Percentiles rank a stretch among this genome's conserved stretches.
These are phyloP conservation scores for Proteles cristata DNA, from an alignment of 2,113 vertebrate genomes.

Conservation along the genomic window DNA sequence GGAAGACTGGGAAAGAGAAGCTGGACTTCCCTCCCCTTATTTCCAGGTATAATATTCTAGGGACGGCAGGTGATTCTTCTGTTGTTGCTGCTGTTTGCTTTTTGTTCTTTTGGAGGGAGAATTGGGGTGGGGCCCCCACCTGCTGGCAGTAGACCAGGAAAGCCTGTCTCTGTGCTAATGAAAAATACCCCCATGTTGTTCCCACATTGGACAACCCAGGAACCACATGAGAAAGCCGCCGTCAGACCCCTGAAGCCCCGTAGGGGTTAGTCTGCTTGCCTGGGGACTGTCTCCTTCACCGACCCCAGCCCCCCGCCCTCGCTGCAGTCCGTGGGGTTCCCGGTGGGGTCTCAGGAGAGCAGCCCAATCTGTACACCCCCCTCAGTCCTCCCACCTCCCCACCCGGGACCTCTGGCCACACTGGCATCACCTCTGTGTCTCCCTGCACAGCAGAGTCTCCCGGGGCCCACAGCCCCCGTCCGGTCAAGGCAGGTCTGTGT, in stretches of 20 bases:
- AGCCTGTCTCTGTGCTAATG: neutral
- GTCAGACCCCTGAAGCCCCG: accelerated
- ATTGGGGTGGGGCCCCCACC: neutral
- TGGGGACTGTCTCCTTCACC: neutral
- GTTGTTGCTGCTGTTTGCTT: too few relatives aligned
- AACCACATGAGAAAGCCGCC: neutral
- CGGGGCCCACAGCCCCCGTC: accelerated
- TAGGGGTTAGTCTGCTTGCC: neutral
- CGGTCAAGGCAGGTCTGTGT: neutral
- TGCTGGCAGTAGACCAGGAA: neutral
- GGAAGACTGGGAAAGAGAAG: neutral
- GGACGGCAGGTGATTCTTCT: neutral
- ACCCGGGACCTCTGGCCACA: neutral
- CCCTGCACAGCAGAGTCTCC: neutral
- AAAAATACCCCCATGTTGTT: neutral
- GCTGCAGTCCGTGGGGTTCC: neutral
- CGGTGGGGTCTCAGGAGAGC: neutral
- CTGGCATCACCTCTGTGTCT: neutral
- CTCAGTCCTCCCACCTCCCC: neutral
- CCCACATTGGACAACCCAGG: neutral
- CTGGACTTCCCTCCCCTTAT: too few relatives aligned
- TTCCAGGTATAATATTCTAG: neutral
- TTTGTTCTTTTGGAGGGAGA: neutral
- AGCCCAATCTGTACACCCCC: neutral
- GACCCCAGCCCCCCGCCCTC: accelerated